phyloP scores from a whole-genome alignment of 2,888 invertebrate species.

The Teleiodes luculella region DNA sequence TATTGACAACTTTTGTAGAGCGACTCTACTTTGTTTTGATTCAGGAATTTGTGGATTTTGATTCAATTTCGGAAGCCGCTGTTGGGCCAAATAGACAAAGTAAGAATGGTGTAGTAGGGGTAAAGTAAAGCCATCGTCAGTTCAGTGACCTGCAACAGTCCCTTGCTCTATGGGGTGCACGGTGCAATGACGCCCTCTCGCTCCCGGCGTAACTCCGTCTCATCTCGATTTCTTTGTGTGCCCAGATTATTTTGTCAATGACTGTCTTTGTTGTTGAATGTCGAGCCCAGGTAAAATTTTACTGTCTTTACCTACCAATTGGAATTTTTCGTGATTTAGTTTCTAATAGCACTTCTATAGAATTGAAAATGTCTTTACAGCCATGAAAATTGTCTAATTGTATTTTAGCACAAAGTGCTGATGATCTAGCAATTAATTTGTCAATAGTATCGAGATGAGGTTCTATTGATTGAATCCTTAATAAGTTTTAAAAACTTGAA shows the following conservation, averaged over 20 bases:
- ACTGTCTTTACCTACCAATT: not conserved
- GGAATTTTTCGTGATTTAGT: too few relatives aligned
- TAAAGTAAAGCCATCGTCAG: slow-evolving; percentile 47
- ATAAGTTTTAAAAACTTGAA: too few relatives aligned
- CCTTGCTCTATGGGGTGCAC: slow-evolving; percentile 68
- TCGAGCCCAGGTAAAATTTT: not conserved
- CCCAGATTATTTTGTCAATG: slow-evolving; percentile 20
- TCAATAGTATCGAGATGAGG: too few relatives aligned
- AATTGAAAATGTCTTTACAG: not conserved
- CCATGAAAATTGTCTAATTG: too few relatives aligned
- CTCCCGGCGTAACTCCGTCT: slow-evolving; percentile 46
- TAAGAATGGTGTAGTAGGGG: slow-evolving; percentile 38
- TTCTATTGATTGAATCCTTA: too few relatives aligned
- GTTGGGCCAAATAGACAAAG: slow-evolving; percentile 31
- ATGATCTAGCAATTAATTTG: too few relatives aligned
- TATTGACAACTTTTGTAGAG: not conserved
- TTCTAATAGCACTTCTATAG: too few relatives aligned
- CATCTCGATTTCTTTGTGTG: slow-evolving; percentile 46
- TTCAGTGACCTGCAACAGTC: slow-evolving; percentile 70
- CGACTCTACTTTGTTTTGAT: not conserved
- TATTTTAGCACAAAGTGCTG: too few relatives aligned
- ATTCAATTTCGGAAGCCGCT: slow-evolving; percentile 22
- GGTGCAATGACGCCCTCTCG: slow-evolving; percentile 48
- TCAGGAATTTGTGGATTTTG: slow-evolving; percentile 5
- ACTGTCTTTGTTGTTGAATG: slow-evolving; percentile 7